Evolutionary conservation across 2,797 vertebrate species (phyloP).

Genomic region (Poecilia wingei): DNA sequence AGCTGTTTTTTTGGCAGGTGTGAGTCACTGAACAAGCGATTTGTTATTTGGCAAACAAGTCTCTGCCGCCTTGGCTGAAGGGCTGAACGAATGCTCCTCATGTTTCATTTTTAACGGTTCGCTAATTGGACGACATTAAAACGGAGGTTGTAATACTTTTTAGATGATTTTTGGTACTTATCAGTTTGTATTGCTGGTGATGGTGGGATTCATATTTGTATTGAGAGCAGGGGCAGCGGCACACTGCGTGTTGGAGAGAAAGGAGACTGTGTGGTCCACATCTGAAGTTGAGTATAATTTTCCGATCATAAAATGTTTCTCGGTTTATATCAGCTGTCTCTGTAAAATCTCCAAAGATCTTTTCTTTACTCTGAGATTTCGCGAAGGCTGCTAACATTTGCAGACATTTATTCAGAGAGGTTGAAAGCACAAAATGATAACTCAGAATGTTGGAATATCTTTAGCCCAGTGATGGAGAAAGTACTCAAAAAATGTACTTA

Average conservation of each 20-base stretch:
- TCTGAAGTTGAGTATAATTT: not conserved
- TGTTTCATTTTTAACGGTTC: constrained; percentile 59
- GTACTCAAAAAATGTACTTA: too few species aligned
- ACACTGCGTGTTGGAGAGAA: not conserved
- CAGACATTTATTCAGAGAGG: not conserved
- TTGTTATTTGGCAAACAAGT: constrained; percentile 70
- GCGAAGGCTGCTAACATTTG: not conserved
- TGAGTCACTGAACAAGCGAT: constrained; percentile 68
- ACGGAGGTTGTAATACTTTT: constrained; percentile 50
- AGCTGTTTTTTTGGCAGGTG: constrained; percentile 69
- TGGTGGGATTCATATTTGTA: not conserved
- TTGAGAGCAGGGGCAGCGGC: not conserved
- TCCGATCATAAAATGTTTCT: not conserved
- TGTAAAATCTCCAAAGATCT: not conserved
- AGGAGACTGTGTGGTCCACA: not conserved
- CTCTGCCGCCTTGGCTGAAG: constrained; percentile 48
- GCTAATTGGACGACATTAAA: constrained; percentile 64
- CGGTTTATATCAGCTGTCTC: not conserved
- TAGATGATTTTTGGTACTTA: constrained; percentile 37
- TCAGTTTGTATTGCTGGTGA: constrained; percentile 18
- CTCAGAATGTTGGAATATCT: not conserved
- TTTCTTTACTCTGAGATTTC: not conserved
- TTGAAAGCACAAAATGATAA: not conserved
- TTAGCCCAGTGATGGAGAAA: too few species aligned
- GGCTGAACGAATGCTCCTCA: constrained; percentile 38